A percentile compares a stretch with the other conserved stretches of the same genome.
phyloP scores from a whole-genome alignment of 2,113 vertebrate species.

The Zosterops japonicus region DNA sequence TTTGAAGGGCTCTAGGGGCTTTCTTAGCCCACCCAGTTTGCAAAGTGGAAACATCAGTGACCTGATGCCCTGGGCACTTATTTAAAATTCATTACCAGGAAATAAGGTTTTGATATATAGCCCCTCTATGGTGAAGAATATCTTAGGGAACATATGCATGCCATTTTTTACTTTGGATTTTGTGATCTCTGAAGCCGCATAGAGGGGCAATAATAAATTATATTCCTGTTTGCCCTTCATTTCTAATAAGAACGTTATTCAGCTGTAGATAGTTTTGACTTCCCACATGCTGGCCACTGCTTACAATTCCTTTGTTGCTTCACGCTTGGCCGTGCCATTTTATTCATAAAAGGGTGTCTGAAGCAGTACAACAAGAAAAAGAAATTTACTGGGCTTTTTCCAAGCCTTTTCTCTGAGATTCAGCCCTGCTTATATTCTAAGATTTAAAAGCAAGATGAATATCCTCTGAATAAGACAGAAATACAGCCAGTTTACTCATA shows the following conservation, averaged over 20 bases:
- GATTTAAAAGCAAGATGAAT: not conserved
- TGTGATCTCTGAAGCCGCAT: constrained; percentile 43
- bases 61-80: constrained; percentile 64
- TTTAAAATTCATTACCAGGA: constrained; percentile 73
- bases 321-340: not conserved
- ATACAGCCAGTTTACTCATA: not conserved
- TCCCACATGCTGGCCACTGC: constrained; percentile 7
- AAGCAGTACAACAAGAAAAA: not conserved
- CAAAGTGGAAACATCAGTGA: constrained; percentile 75
- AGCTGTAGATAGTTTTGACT: constrained; percentile 19
- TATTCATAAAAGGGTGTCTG: not conserved
- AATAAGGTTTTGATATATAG: constrained; percentile 74
- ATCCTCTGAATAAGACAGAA: not conserved
- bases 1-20: constrained; percentile 75
- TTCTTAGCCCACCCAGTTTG: constrained; percentile 76
- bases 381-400: not conserved
- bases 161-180: constrained; percentile 40
- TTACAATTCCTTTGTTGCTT: constrained; percentile 33
- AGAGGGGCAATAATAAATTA: constrained; percentile 41
- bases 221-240: constrained; percentile 34
- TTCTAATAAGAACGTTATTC: constrained; percentile 36
- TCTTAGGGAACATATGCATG: constrained; percentile 50
- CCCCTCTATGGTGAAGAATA: constrained; percentile 45
- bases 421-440: not conserved
- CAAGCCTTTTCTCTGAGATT: not conserved